Conservation (phyloP, 1,140 invertebrate genomes). For the Euwallacea fornicatus region DNA sequence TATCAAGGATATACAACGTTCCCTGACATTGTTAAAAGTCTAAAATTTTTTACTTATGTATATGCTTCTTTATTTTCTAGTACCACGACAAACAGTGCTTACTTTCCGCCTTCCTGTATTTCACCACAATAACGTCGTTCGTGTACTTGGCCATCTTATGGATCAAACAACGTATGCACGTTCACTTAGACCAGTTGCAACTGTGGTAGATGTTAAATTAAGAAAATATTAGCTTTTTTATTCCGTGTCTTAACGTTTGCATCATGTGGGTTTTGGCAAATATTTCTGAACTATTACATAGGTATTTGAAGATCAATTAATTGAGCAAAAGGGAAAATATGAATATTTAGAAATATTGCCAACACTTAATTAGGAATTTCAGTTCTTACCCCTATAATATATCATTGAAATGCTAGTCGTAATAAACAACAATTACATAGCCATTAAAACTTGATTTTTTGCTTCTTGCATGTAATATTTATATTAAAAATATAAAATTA, state of each 20-base stretch:
- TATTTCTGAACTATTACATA: not conserved
- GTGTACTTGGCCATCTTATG: conserved; percentile 51
- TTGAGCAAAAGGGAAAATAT: not conserved
- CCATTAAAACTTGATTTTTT: not conserved
- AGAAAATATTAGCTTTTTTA: conserved; percentile 10
- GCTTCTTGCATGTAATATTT: not conserved
- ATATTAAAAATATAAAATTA: not conserved
- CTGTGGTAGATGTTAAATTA: conserved; percentile 49
- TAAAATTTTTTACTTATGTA: not conserved
- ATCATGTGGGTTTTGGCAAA: not conserved
- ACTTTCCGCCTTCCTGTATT: conserved; percentile 52
- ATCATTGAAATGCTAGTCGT: not conserved
- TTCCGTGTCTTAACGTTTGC: not conserved
- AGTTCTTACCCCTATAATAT: conserved; percentile 12
- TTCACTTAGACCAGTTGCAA: conserved; percentile 51
- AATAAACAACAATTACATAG: not conserved
- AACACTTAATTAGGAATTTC: conserved; percentile 16
- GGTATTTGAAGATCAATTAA: no score
- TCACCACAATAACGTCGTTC: conserved; percentile 52
- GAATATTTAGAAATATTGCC: conserved; percentile 6
- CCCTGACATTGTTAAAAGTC: no score
- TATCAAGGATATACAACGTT: no score
- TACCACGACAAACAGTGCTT: conserved; percentile 48
- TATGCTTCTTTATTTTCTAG: conserved; percentile 26
- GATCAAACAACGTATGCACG: conserved; percentile 52